A percentile compares a stretch with the other conserved stretches of the same genome.
Evolutionary conservation across 2,113 vertebrate genomes (phyloP).

Genomic region (Meleagris gallopavo): DNA sequence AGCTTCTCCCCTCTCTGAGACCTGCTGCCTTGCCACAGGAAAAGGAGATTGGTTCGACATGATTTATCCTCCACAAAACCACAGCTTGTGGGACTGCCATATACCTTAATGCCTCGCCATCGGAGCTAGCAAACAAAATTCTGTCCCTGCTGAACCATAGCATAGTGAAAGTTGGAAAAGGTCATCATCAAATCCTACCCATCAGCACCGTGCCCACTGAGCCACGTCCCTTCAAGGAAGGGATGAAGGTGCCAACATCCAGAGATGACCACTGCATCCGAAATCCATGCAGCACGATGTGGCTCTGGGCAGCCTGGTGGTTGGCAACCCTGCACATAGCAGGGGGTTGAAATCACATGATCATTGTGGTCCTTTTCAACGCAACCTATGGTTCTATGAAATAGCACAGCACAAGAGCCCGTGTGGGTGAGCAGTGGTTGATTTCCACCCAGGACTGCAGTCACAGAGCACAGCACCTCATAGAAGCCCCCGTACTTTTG

Average conservation of each 20-base stretch:
- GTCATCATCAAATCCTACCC: background rate
- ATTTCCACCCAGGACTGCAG: background rate
- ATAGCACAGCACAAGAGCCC: accelerated
- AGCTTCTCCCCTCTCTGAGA: background rate
- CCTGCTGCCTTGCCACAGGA: background rate
- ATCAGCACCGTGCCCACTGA: no score
- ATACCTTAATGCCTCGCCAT: background rate
- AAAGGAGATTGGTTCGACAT: background rate
- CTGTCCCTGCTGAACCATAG: background rate
- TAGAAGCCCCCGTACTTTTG: accelerated
- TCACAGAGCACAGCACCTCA: background rate
- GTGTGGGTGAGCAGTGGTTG: background rate
- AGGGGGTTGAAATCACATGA: no score
- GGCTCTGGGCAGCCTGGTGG: no score
- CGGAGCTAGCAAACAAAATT: background rate
- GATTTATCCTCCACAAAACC: constrained; percentile 25
- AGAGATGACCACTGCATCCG: accelerated
- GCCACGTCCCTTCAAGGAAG: background rate
- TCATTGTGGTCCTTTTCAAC: no score
- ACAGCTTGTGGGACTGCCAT: background rate
- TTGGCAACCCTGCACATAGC: no score
- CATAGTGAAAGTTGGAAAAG: background rate
- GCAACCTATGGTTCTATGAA: background rate
- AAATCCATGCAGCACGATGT: background rate
- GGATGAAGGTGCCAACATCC: background rate